Base-by-base conservation (phyloP, 1,140 invertebrate species). In the Trichogramma pretiosum region DNA sequence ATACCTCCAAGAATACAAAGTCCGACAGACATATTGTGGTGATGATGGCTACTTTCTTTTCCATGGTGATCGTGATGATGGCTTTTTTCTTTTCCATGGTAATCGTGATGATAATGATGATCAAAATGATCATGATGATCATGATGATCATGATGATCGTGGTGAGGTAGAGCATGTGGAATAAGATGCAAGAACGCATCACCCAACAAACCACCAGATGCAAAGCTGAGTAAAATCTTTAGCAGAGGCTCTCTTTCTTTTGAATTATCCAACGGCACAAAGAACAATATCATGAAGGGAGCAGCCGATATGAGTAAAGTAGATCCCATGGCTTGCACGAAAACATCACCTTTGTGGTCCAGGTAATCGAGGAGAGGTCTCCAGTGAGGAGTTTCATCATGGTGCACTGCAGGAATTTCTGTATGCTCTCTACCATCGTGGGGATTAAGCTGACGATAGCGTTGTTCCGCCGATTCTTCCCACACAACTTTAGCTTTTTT, bases 171-270 rank as follows among this genome's bases (percentile, higher is more conserved):
- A 14, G 93, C 91, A 75, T 98, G 93, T 26, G 94, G 94, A 63
- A 98, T 98, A 19, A 98, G 72, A 76, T 98, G 94, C 2, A 98
- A 72, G 73, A 98, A 98, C 5, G 94, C 93, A 77, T 98, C 94
- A 8, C 93, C 94, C 2, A 98, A 73, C 10, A 98, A 72, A 49
- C 93, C 93, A 38, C 94, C 94, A 5, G 92, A 93, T 7, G 92
- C 93, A 75, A 98, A 97, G 48, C 88, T 91, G 14, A 98, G 70
- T 13, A 97, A 70, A 30, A 96, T 77, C 70, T 95, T 96, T 10
- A 98, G 68, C 18, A 93, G 68, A 1, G 87, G 83, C 63, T 93
- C 79, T 59, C 85, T 83, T 60, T 90, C 83, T 38, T 82, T 80
- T 24, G 81, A 84, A 56, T 93, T 92, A 59, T 93, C 85, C 38